A percentile compares a stretch with the other conserved stretches of the same genome.
Conservation (phyloP, 2,888 invertebrate species). For the Drosophila yooni region DNA sequence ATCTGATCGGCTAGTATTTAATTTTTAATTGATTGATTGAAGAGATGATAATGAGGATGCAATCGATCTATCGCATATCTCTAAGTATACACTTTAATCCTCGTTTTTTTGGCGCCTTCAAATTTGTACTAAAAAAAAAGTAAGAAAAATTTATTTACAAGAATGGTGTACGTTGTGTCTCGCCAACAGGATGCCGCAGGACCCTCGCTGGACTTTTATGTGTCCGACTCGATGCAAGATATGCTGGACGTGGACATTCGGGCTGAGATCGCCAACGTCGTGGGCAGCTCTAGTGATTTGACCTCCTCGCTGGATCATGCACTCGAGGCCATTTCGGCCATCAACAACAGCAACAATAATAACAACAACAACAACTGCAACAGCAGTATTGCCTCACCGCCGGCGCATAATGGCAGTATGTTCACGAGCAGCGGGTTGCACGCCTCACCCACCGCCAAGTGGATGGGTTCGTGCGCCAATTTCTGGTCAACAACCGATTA, state of each 20-base stretch:
- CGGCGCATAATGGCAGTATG: constrained; percentile 57
- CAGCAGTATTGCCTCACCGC: constrained; percentile 16
- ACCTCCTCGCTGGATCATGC: constrained; percentile 85
- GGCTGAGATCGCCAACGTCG: constrained; percentile 92
- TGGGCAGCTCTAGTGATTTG: constrained; percentile 90
- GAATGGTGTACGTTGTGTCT: constrained; percentile 19
- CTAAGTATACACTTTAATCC: accelerated
- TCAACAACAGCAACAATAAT: constrained; percentile 64
- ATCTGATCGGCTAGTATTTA: neutral
- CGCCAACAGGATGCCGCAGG: constrained; percentile 86
- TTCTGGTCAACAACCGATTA: constrained; percentile 86
- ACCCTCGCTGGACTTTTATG: constrained; percentile 88
- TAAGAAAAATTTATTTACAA: neutral
- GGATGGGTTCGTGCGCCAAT: constrained; percentile 73
- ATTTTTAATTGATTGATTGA: neutral
- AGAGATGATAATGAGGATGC: neutral
- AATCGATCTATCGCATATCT: neutral
- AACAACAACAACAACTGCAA: constrained; percentile 33
- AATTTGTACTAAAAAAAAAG: neutral
- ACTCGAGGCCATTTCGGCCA: constrained; percentile 81
- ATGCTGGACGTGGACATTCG: constrained; percentile 96
- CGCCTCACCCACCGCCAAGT: constrained; percentile 72
- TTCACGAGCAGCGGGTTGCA: constrained; percentile 67
- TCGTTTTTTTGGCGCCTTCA: neutral
- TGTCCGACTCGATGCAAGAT: constrained; percentile 92